These are phyloP conservation scores for Teleiodes luculella DNA, from an alignment of 2,888 invertebrate species.

Conservation along the genomic window DNA sequence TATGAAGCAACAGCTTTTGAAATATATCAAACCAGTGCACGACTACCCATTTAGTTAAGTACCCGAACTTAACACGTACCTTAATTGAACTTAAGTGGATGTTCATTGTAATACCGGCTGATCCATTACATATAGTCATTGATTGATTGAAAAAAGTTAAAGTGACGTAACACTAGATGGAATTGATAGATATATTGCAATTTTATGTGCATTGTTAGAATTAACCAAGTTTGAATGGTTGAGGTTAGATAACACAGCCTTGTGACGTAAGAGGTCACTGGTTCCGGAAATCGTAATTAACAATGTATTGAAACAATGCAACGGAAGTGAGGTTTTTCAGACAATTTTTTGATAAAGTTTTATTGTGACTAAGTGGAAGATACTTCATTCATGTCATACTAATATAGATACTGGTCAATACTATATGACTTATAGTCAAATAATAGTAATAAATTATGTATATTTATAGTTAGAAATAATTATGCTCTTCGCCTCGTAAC, in stretches of 20 bases:
- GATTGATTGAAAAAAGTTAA: conserved; percentile 9
- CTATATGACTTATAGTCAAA: too few relatives aligned
- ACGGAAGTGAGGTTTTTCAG: conserved; percentile 34
- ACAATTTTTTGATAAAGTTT: not conserved
- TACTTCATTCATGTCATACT: too few relatives aligned
- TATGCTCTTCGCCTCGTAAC: too few relatives aligned
- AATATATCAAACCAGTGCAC: conserved; percentile 5
- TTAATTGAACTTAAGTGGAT: conserved; percentile 25
- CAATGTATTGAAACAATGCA: conserved; percentile 39
- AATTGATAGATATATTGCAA: conserved; percentile 4
- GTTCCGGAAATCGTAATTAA: conserved; percentile 41
- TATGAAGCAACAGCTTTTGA: conserved; percentile 1
- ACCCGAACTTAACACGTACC: conserved; percentile 20
- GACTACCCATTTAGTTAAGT: conserved; percentile 23
- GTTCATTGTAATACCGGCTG: conserved; percentile 16
- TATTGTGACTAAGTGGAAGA: not conserved
- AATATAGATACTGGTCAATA: too few relatives aligned
- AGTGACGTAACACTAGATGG: conserved; percentile 8
- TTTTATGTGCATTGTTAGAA: conserved; percentile 10
- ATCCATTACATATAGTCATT: conserved; percentile 18
- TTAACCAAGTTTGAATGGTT: conserved; percentile 5
- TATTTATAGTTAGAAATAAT: too few relatives aligned
- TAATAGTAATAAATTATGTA: too few relatives aligned
- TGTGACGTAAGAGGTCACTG: conserved; percentile 36
- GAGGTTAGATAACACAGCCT: conserved; percentile 20